Evolutionary conservation across 2,113 vertebrate genomes (phyloP).

Genomic region (Microtus ochrogaster): DNA sequence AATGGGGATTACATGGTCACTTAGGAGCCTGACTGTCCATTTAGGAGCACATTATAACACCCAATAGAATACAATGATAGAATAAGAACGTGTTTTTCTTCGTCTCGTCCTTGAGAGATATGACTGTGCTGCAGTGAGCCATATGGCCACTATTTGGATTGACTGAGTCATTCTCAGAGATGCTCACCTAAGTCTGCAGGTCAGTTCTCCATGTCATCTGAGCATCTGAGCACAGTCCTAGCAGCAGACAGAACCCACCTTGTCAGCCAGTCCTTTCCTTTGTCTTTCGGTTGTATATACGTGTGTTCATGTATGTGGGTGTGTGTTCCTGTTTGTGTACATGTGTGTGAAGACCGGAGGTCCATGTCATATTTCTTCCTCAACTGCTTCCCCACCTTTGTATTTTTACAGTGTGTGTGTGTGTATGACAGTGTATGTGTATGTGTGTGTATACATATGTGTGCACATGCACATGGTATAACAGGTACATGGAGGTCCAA

Average conservation of each 20-base stretch:
- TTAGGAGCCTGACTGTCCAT: slow-evolving; percentile 78
- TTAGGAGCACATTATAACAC: slow-evolving; percentile 76
- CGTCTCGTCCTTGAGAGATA: not conserved
- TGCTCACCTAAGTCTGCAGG: not conserved
- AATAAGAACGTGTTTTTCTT: slow-evolving; percentile 5
- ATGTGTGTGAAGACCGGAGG: not conserved
- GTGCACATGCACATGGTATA: not conserved
- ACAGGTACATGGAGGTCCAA: not conserved
- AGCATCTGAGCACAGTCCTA: not conserved
- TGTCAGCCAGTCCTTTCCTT: not conserved
- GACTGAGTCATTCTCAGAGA: not conserved
- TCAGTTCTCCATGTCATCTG: not conserved
- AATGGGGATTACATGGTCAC: slow-evolving; percentile 76
- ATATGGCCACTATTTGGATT: not conserved
- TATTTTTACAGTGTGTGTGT: not conserved
- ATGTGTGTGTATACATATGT: not conserved
- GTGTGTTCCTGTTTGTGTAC: not conserved
- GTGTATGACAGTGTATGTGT: not conserved
- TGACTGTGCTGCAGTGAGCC: not conserved
- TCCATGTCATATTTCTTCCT: not conserved
- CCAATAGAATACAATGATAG: slow-evolving; percentile 62
- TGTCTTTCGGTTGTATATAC: not conserved
- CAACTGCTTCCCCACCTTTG: not conserved
- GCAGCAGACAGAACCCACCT: not conserved
- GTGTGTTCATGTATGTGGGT: not conserved